phyloP scores from a whole-genome alignment of 2,797 vertebrate genomes.

The Spizella passerina region DNA sequence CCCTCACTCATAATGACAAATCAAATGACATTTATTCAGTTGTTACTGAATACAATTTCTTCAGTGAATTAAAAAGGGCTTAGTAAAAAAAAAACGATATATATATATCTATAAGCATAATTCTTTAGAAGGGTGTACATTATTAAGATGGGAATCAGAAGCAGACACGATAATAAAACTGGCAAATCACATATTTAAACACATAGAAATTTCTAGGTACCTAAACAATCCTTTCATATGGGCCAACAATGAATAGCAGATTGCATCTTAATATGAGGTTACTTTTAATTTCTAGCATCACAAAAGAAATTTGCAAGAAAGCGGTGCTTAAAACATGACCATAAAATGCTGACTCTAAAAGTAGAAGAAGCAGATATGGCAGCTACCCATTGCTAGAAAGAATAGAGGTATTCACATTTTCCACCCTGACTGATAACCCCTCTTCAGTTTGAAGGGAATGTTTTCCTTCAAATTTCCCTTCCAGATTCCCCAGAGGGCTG shows the following conservation, averaged over 20 bases:
- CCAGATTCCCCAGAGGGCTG: background rate
- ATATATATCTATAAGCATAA: background rate
- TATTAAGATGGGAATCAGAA: background rate
- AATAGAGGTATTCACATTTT: background rate
- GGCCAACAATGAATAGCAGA: background rate
- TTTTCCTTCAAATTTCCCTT: background rate
- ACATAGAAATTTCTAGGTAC: background rate
- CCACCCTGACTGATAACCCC: background rate
- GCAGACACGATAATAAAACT: background rate
- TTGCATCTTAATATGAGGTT: background rate
- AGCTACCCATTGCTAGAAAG: background rate
- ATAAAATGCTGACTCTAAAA: background rate
- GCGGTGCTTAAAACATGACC: background rate
- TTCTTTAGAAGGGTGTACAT: background rate
- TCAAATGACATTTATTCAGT: background rate
- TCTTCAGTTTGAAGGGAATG: background rate
- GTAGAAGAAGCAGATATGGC: background rate
- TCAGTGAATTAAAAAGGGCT: background rate
- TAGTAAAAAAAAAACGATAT: background rate
- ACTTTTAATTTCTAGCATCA: background rate
- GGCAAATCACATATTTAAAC: background rate
- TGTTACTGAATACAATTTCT: background rate
- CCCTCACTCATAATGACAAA: background rate
- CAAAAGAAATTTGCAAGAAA: background rate
- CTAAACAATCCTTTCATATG: background rate